Evolutionary conservation across 2,888 invertebrate species (phyloP).

Genomic region (Odontocolon sp.): DNA sequence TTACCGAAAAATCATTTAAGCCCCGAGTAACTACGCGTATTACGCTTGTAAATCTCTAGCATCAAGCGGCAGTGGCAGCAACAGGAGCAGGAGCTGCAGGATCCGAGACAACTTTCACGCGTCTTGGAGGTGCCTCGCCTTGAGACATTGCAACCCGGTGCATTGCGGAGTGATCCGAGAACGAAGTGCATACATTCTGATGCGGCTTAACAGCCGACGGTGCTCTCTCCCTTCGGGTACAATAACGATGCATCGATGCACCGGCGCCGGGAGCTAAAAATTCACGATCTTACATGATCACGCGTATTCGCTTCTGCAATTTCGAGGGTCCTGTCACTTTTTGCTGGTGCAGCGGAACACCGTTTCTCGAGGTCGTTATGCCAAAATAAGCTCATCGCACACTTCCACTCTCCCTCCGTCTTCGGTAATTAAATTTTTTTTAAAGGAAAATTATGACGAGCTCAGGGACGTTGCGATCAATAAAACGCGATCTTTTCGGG

Average conservation of each 20-base stretch:
- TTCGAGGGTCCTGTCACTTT: too few species aligned
- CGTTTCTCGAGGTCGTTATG: neutral
- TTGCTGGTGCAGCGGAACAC: slow-evolving; percentile 24
- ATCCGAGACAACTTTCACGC: slow-evolving; percentile 64
- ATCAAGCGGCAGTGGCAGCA: slow-evolving; percentile 17
- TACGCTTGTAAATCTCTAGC: slow-evolving; percentile 62
- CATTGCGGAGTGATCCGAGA: slow-evolving; percentile 35
- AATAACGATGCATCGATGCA: too few species aligned
- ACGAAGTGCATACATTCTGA: slow-evolving; percentile 35
- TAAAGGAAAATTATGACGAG: neutral
- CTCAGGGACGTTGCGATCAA: too few species aligned
- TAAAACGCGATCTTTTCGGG: slow-evolving; percentile 2
- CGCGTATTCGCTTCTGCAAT: slow-evolving; percentile 6
- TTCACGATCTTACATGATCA: slow-evolving; percentile 16
- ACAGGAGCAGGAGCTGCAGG: slow-evolving; percentile 45
- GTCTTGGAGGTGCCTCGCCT: slow-evolving; percentile 54
- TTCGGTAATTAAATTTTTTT: slow-evolving; percentile 16
- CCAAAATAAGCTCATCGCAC: slow-evolving; percentile 1
- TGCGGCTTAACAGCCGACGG: neutral
- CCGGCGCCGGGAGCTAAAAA: neutral
- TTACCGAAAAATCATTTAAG: slow-evolving; percentile 59
- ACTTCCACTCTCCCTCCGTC: neutral
- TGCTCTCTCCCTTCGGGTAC: too few species aligned
- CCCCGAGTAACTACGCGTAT: slow-evolving; percentile 58
- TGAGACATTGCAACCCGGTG: slow-evolving; percentile 24